Percentiles rank a stretch among this genome's conserved stretches.
phyloP scores from a whole-genome alignment of 2,888 invertebrate genomes.

The Lottia scabra region DNA sequence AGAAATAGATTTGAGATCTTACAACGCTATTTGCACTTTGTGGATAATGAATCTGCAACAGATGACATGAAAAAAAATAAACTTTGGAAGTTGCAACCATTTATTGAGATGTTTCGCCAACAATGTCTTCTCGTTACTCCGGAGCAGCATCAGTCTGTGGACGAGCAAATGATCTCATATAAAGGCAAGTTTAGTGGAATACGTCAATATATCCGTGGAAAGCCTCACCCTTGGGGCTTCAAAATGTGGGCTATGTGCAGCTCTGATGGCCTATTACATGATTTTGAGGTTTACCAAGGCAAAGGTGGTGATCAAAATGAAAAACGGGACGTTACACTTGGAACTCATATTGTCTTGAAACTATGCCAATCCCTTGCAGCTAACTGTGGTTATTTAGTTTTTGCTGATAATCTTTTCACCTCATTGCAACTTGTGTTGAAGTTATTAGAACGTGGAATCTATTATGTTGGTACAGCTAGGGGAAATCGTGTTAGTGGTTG shows the following conservation, averaged over 20 bases:
- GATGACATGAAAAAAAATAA: constrained; percentile 2
- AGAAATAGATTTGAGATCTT: constrained; percentile 28
- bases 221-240: constrained; percentile 35
- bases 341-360: constrained; percentile 11
- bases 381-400: constrained; percentile 10
- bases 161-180: constrained; percentile 56
- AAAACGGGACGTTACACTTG: not conserved
- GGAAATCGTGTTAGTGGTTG: not conserved
- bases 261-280: constrained; percentile 9
- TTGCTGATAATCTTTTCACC: constrained; percentile 17
- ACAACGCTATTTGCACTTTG: constrained; percentile 22
- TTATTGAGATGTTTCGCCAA: constrained; percentile 14
- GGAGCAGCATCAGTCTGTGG: constrained; percentile 47
- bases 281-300: constrained; percentile 29
- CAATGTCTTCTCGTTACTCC: constrained; percentile 40
- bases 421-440: constrained; percentile 6
- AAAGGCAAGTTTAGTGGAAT: constrained; percentile 38
- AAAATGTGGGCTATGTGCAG: constrained; percentile 28
- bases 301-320: not conserved
- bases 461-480: not conserved
- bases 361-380: constrained; percentile 9
- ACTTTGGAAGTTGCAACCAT: constrained; percentile 20
- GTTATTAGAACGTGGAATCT: not conserved
- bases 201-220: constrained; percentile 25
- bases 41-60: constrained; percentile 18